Evolutionary conservation across 2,113 vertebrate genomes (phyloP).

Genomic region (Corythaeola cristata): DNA sequence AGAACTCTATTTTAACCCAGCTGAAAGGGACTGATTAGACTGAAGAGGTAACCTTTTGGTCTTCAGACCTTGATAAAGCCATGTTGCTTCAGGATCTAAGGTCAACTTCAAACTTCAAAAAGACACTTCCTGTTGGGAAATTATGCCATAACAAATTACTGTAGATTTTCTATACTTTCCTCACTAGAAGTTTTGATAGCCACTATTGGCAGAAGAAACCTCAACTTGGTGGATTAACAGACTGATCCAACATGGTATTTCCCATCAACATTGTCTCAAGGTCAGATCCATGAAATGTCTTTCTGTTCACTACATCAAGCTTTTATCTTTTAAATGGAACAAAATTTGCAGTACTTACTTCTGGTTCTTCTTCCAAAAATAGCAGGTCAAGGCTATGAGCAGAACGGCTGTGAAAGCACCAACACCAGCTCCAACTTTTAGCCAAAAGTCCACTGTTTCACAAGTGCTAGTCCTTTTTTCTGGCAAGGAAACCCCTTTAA

Average conservation of each 20-base stretch:
- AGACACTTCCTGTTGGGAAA: neutral
- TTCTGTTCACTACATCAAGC: neutral
- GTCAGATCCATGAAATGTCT: neutral
- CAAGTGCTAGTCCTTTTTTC: conserved; percentile 85
- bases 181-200: neutral
- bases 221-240: neutral
- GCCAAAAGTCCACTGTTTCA: conserved; percentile 91
- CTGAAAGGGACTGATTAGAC: neutral
- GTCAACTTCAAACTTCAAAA: neutral
- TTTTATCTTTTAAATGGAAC: neutral
- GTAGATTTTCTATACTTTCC: neutral
- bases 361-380: conserved; percentile 99
- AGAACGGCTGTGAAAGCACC: conserved; percentile 87
- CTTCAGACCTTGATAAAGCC: neutral
- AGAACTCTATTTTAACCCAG: neutral
- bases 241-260: neutral
- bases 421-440: conserved; percentile 86
- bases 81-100: neutral
- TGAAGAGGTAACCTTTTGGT: neutral
- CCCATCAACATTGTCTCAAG: neutral
- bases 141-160: neutral
- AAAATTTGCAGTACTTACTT: conserved; percentile 77
- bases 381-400: conserved; percentile 91
- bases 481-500: conserved; percentile 87
- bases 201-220: neutral